A percentile compares a stretch with the other conserved stretches of the same genome.
phyloP scores from a whole-genome alignment of 2,888 invertebrate genomes.

The Melanostoma scalare region DNA sequence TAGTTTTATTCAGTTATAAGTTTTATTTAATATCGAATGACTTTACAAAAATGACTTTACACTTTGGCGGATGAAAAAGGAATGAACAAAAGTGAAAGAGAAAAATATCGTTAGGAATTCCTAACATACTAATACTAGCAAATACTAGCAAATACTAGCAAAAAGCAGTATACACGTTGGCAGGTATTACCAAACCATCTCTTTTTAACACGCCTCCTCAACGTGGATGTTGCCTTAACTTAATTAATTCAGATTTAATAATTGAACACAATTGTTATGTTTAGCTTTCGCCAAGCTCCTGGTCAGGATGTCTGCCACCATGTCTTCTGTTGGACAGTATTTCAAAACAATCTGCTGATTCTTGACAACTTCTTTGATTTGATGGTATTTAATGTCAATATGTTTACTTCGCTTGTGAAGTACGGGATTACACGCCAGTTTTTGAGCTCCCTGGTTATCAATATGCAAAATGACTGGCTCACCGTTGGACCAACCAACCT shows the following conservation, averaged over 20 bases:
- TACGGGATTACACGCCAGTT: constrained; percentile 50
- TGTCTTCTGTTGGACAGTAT: constrained; percentile 53
- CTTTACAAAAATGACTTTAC: too few relatives aligned
- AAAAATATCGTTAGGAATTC: too few relatives aligned
- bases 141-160: too few relatives aligned
- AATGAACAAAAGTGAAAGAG: too few relatives aligned
- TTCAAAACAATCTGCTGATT: constrained; percentile 45
- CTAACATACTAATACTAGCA: too few relatives aligned
- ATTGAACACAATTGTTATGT: constrained; percentile 50
- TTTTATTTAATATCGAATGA: too few relatives aligned
- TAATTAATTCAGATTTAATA: constrained; percentile 32
- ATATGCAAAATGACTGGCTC: constrained; percentile 46
- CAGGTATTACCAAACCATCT: too few relatives aligned
- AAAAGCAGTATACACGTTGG: too few relatives aligned
- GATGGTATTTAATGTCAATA: constrained; percentile 56
- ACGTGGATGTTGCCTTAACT: background rate
- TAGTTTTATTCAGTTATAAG: too few relatives aligned
- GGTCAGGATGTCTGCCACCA: constrained; percentile 60
- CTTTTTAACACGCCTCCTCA: too few relatives aligned
- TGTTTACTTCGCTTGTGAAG: constrained; percentile 61
- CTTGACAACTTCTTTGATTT: constrained; percentile 48
- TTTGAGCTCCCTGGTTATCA: constrained; percentile 55
- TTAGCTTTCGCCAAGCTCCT: constrained; percentile 51
- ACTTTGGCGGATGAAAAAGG: too few relatives aligned
- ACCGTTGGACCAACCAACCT: constrained; percentile 42